phyloP scores from a whole-genome alignment of 2,888 invertebrate genomes.

The Idaea aversata region DNA sequence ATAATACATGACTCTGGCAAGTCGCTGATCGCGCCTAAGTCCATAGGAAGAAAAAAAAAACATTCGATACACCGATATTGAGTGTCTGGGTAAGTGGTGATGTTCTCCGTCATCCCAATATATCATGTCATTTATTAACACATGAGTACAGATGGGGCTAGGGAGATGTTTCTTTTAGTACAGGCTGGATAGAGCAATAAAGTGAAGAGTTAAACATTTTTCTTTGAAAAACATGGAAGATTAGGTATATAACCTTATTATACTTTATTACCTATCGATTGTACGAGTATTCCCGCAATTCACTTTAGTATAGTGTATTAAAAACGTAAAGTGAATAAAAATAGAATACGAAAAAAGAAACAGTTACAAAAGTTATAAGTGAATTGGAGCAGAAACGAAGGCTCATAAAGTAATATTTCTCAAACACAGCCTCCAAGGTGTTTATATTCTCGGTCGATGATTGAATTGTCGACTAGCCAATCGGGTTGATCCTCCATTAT shows the following conservation, averaged over 20 bases:
- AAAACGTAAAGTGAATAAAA: background rate
- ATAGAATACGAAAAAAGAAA: background rate
- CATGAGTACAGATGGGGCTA: background rate
- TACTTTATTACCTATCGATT: background rate
- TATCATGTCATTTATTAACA: background rate
- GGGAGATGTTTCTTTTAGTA: background rate
- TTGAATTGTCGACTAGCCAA: slow-evolving; percentile 8
- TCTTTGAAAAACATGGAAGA: background rate
- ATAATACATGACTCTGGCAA: no score
- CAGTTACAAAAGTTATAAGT: background rate
- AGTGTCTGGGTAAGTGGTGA: slow-evolving; percentile 6
- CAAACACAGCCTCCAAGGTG: background rate
- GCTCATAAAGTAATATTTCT: background rate
- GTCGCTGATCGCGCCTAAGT: no score
- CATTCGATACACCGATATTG: slow-evolving; percentile 14
- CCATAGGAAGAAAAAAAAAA: no score
- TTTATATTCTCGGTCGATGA: background rate
- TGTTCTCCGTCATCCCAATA: background rate
- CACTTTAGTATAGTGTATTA: background rate
- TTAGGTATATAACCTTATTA: background rate
- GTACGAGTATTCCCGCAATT: background rate
- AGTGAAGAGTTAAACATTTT: background rate
- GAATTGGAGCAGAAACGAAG: background rate
- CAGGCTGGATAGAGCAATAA: background rate
- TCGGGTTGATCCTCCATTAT: slow-evolving; percentile 32